Conservation (phyloP, 37 sponge, comb jelly and placozoan genomes). For the Geodia barretti region DNA sequence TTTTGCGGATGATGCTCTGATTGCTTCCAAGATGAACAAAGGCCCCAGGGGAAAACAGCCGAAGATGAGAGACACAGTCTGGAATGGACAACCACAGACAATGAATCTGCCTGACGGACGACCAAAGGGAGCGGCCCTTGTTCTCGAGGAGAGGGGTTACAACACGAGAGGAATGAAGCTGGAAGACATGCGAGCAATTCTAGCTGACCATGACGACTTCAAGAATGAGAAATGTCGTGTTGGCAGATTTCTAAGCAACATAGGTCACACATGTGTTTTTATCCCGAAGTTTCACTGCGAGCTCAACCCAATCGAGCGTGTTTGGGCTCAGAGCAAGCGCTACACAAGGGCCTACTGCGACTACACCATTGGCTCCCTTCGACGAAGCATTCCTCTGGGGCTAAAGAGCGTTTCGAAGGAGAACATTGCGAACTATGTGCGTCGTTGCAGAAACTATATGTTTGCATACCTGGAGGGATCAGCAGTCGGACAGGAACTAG, state of each 20-base stretch:
- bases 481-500: not conserved
- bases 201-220: slow-evolving; percentile 6
- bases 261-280: slow-evolving; percentile 6
- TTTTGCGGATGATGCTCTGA: slow-evolving; percentile 4
- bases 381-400: slow-evolving; percentile 3
- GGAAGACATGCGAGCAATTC: slow-evolving; percentile 11
- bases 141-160: slow-evolving; percentile 21
- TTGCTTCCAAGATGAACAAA: not conserved
- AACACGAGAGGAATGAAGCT: slow-evolving; percentile 1
- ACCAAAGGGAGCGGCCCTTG: slow-evolving; percentile 2
- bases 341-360: slow-evolving; percentile 18
- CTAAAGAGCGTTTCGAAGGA: slow-evolving; percentile 7
- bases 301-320: slow-evolving; percentile 14
- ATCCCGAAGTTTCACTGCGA: slow-evolving; percentile 35
- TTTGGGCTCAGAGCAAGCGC: slow-evolving; percentile 23
- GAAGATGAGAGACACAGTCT: not conserved
- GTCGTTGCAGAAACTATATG: slow-evolving; percentile 16
- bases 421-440: slow-evolving; percentile 17
- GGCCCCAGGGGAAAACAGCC: slow-evolving; percentile 18
- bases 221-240: slow-evolving; percentile 7
- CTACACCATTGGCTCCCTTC: not conserved
- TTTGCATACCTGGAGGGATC: slow-evolving; percentile 16
- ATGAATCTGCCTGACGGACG: slow-evolving; percentile 1
- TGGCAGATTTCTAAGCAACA: not conserved
- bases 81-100: slow-evolving; percentile 1